These are phyloP conservation scores for Napeogenes inachia DNA, from an alignment of 2,888 invertebrate species.

Conservation along the genomic window DNA sequence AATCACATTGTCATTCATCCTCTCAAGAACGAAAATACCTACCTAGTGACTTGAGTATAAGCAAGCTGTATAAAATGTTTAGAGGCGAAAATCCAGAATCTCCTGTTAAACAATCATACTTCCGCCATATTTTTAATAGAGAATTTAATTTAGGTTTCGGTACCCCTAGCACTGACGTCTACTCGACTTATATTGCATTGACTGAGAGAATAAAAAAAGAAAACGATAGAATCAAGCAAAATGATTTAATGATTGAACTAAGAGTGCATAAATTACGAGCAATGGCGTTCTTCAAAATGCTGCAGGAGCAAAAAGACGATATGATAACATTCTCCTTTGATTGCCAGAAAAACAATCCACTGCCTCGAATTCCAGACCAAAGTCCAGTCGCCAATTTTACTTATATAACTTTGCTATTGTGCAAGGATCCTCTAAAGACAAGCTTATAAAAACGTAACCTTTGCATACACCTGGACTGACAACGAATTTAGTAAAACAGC, in stretches of 20 bases:
- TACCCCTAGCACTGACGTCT: constrained; percentile 30
- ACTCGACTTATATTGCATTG: constrained; percentile 31
- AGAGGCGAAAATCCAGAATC: constrained; percentile 17
- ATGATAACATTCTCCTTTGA: constrained; percentile 21
- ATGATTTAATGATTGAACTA: constrained; percentile 23
- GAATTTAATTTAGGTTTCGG: constrained; percentile 32
- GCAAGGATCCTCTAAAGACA: constrained; percentile 25
- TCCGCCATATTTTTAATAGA: constrained; percentile 31
- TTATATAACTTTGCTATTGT: constrained; percentile 35
- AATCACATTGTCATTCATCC: constrained; percentile 30
- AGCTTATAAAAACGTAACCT: constrained; percentile 31
- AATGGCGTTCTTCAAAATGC: constrained; percentile 19
- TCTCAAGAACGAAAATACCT: constrained; percentile 25
- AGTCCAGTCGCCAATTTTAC: constrained; percentile 20
- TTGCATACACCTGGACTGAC: constrained; percentile 34
- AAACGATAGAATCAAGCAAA: constrained; percentile 22
- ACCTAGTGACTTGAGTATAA: constrained; percentile 28
- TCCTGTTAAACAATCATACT: constrained; percentile 29
- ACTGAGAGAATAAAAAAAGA: constrained; percentile 29
- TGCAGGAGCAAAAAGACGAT: constrained; percentile 8
- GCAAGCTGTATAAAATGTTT: constrained; percentile 29
- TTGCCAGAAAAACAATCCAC: background rate
- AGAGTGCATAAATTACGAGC: constrained; percentile 23
- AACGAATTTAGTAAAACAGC: constrained; percentile 22
- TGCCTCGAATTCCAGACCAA: constrained; percentile 10